Conservation (phyloP, 1,140 invertebrate species). For the Dreissena polymorpha region DNA sequence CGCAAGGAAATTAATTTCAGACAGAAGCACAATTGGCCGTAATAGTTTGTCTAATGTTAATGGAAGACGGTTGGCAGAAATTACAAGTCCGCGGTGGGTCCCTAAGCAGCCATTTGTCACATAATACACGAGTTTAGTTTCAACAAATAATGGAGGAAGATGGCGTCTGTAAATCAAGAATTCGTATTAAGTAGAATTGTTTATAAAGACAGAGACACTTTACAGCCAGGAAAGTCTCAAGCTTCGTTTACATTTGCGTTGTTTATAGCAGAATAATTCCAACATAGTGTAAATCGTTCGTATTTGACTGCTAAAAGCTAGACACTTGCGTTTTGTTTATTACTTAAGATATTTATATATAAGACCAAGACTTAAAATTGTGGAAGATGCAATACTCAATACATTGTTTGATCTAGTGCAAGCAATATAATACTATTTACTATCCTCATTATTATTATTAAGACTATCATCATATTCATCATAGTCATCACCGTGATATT, state of each 20-base stretch:
- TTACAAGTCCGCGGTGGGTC: conserved; percentile 37
- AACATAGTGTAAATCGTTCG: too few relatives aligned
- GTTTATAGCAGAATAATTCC: too few relatives aligned
- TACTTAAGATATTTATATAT: too few relatives aligned
- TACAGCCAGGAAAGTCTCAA: too few relatives aligned
- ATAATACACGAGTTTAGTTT: conserved; percentile 41
- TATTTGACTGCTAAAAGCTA: too few relatives aligned
- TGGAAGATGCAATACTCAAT: too few relatives aligned
- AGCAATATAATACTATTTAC: neutral
- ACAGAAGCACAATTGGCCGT: conserved; percentile 45
- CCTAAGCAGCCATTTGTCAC: conserved; percentile 39
- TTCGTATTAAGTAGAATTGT: too few relatives aligned
- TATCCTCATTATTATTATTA: neutral
- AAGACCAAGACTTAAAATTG: too few relatives aligned
- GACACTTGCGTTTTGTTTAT: too few relatives aligned
- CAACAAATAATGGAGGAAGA: conserved; percentile 24
- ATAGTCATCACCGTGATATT: neutral
- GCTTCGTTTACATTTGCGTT: too few relatives aligned
- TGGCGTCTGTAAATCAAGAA: neutral
- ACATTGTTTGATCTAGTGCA: too few relatives aligned
- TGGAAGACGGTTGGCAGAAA: conserved; percentile 17
- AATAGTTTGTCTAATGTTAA: conserved; percentile 35
- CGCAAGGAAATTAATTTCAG: conserved; percentile 55
- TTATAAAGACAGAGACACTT: too few relatives aligned
- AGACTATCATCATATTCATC: neutral